Evolutionary conservation across 1,140 invertebrate species (phyloP), one percentile per base, ranked within the genome.

Genomic region (Lineus longissimus): DNA sequence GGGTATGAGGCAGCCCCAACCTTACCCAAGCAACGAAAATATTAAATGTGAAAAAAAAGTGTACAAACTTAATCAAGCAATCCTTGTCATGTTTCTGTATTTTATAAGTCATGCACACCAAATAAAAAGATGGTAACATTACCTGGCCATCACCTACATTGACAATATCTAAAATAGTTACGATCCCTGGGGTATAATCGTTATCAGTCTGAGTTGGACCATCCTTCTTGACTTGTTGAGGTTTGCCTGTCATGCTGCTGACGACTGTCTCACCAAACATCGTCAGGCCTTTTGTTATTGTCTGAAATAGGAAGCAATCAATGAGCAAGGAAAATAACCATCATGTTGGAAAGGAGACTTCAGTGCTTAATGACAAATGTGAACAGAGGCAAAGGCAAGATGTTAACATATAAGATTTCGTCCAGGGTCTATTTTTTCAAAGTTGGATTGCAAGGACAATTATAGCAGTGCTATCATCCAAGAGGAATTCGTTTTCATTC

Each of bases 221-320:
- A 27, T 70, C 73, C 22, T 63, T 54, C 61, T 74, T 76, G 61
- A 73, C 79, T 17, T 72, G 62, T 22, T 72, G 65, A 27, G 70
- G 82, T 64, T 80, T 82, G 17, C 91, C 92, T 0, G 92, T 91
- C 22, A 96, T 83, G 74, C 92, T 94, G 64, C 89, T 92, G 0
- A 93, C 93, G 17, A 98, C 91, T 30, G 90, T 93, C 79, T 97
- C 95, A n/a, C 94, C 91, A 62, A 98, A 85, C 56, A 94, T 93
- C 2, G 80, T 83, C 65, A 85, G 72, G 41, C 83, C 84, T 73
- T 85, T 84, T 40, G 82, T 76, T 25, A 86, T 73, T 29, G 77
- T 82, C 82, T 83, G 66, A 31, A 67, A 74, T 59, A 27, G 29
- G 43, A 19, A 43, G 19, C 19, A 43, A 43, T 13, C 40, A 43